Percentiles rank a stretch among this genome's conserved stretches.
Conservation (phyloP, 1,140 invertebrate genomes). For the Phymorhynchus buccinoides region DNA sequence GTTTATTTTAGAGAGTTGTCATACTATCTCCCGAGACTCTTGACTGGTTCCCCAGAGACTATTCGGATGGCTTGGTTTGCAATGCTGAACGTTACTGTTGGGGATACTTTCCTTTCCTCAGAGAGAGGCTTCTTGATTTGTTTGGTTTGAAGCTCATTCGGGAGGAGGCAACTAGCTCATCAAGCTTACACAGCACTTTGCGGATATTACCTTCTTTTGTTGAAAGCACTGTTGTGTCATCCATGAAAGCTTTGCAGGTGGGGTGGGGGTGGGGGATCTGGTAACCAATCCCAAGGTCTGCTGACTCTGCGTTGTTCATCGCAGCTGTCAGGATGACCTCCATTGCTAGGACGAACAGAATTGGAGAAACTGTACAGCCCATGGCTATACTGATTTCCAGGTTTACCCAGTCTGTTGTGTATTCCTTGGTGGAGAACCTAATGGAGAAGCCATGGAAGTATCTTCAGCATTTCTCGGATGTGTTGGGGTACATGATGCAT, state of each 20-base stretch:
- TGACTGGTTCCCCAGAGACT: neutral
- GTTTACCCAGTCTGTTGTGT: constrained; percentile 2
- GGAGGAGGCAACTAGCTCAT: neutral
- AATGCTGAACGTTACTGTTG: no score
- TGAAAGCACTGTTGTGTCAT: constrained; percentile 3
- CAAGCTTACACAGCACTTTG: neutral
- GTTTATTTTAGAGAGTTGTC: neutral
- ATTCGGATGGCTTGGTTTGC: neutral
- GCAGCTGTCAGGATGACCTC: neutral
- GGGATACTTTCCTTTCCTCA: neutral
- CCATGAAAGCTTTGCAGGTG: neutral
- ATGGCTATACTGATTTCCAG: constrained; percentile 4
- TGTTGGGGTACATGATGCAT: no score
- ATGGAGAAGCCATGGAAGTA: no score
- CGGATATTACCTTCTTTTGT: neutral
- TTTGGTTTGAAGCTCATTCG: constrained; percentile 9
- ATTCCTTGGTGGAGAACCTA: no score
- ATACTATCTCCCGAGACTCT: neutral
- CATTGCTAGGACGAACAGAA: constrained; percentile 1
- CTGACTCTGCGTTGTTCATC: neutral
- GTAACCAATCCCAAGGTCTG: neutral
- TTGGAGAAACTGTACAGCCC: neutral
- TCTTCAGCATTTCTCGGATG: no score
- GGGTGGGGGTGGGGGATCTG: no score
- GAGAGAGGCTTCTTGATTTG: neutral